Conservation (phyloP, 1,140 invertebrate species). For the Drosophila equinoxialis region DNA sequence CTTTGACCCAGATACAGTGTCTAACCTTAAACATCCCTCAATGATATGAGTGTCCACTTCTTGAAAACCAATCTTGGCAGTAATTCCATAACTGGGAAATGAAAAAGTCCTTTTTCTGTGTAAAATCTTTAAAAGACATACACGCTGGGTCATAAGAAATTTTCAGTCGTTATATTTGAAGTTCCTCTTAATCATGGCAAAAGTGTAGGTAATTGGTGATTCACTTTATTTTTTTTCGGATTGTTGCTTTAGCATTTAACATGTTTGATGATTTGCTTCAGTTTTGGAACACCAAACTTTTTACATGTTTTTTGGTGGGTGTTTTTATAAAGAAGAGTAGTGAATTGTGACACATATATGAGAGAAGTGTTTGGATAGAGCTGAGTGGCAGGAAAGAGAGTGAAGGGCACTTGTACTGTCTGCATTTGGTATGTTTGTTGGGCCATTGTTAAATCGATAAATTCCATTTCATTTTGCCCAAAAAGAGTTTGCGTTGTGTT, state of each 20-base stretch:
- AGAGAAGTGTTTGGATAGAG: constrained; percentile 34
- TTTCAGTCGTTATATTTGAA: too few relatives aligned
- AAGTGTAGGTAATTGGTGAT: not conserved
- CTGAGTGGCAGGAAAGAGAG: not conserved
- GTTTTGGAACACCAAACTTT: not conserved
- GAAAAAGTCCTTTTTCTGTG: too few relatives aligned
- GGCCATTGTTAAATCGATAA: constrained; percentile 74
- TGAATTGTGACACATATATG: constrained; percentile 29
- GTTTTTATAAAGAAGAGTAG: not conserved
- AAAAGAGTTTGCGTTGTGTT: constrained; percentile 7
- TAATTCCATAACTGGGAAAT: too few relatives aligned
- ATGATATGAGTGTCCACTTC: too few relatives aligned
- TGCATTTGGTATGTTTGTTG: constrained; percentile 49
- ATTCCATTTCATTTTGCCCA: constrained; percentile 27
- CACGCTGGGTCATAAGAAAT: too few relatives aligned
- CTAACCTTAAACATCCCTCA: not conserved
- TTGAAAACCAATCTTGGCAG: too few relatives aligned
- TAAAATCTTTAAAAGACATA: too few relatives aligned
- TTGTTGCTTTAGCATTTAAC: too few relatives aligned
- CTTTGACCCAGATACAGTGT: constrained; percentile 13
- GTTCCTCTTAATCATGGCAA: not conserved
- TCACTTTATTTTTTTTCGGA: too few relatives aligned
- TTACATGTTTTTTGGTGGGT: not conserved
- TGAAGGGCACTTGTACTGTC: constrained; percentile 31
- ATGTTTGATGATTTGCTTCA: too few relatives aligned